These are phyloP conservation scores for Drosophila insularis DNA, from an alignment of 1,140 invertebrate genomes.

Conservation along the genomic window DNA sequence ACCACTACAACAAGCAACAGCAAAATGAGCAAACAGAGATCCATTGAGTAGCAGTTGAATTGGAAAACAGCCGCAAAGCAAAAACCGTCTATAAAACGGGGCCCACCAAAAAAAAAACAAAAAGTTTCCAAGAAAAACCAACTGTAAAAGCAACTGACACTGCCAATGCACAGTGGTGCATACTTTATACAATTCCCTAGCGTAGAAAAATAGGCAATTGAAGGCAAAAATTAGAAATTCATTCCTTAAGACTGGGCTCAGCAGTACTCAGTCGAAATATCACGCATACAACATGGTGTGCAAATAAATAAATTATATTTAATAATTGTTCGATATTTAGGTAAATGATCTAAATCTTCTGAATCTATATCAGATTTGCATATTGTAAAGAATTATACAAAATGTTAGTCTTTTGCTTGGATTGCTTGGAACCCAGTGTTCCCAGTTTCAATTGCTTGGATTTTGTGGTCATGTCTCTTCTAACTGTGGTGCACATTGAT, in stretches of 20 bases:
- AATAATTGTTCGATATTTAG: too few relatives aligned
- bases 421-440: neutral
- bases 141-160: conserved; percentile 59
- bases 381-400: too few relatives aligned
- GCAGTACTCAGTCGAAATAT: neutral
- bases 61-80: conserved; percentile 41
- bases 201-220: neutral
- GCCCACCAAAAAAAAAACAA: conserved; percentile 53
- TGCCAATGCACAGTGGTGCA: conserved; percentile 45
- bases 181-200: neutral
- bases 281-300: neutral
- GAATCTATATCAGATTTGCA: too few relatives aligned
- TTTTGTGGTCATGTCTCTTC: conserved; percentile 67
- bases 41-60: conserved; percentile 54
- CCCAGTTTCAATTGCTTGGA: conserved; percentile 48
- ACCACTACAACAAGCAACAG: conserved; percentile 46
- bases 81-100: conserved; percentile 41
- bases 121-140: conserved; percentile 64
- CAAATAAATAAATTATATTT: too few relatives aligned
- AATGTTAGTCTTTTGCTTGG: too few relatives aligned
- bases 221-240: neutral
- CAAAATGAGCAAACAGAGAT: conserved; percentile 76
- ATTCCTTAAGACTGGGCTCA: neutral
- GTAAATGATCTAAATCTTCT: too few relatives aligned
- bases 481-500: conserved; percentile 66